Evolutionary conservation across 2,888 invertebrate species (phyloP).

Genomic region (Napeogenes inachia): DNA sequence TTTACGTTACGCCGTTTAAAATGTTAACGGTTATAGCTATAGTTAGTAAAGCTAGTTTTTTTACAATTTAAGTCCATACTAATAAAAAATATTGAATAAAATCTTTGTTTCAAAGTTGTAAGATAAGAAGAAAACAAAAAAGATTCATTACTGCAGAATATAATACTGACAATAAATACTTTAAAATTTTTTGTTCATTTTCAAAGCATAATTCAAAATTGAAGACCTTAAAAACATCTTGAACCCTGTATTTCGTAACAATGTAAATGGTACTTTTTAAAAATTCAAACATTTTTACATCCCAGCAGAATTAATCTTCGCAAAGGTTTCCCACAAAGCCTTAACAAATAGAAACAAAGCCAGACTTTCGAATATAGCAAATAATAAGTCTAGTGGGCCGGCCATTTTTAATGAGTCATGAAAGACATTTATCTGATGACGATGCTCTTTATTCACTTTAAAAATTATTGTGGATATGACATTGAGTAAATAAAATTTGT

Average conservation of each 20-base stretch:
- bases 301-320: constrained; percentile 29
- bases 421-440: constrained; percentile 49
- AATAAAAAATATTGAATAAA: too few species aligned
- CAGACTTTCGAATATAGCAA: constrained; percentile 35
- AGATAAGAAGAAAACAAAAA: too few species aligned
- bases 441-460: constrained; percentile 23
- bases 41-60: too few species aligned
- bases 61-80: too few species aligned
- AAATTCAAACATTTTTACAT: constrained; percentile 36
- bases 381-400: constrained; percentile 36
- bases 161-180: too few species aligned
- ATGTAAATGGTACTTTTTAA: constrained; percentile 20
- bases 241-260: constrained; percentile 14
- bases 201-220: constrained; percentile 14
- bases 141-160: too few species aligned
- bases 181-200: too few species aligned
- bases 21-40: not conserved
- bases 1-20: constrained; percentile 8
- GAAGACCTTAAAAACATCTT: constrained; percentile 8
- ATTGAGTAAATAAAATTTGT: constrained; percentile 5
- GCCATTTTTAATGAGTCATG: constrained; percentile 55
- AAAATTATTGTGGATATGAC: constrained; percentile 27
- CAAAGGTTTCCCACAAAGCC: constrained; percentile 38
- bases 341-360: constrained; percentile 39
- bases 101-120: too few species aligned